Percentiles rank a stretch among this genome's conserved stretches.
These are phyloP conservation scores for Collichthys lucidus DNA, from an alignment of 2,113 vertebrate species.

Conservation along the genomic window DNA sequence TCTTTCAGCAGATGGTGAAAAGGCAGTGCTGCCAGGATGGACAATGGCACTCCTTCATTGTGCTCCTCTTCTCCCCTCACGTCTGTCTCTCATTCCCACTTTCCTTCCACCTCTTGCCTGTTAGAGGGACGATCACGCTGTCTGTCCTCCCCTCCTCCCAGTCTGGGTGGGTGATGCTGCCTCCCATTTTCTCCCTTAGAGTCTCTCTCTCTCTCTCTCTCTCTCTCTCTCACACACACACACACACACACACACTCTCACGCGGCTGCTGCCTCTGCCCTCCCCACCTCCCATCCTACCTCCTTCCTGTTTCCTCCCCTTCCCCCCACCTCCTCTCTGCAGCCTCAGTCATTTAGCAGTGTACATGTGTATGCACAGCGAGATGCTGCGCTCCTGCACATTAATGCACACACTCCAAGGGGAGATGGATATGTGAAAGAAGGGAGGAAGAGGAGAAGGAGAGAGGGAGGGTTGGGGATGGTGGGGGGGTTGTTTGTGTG, in stretches of 20 bases:
- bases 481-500: conserved; percentile 8
- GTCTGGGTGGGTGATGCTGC: conserved; percentile 78
- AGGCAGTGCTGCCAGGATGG: conserved; percentile 67
- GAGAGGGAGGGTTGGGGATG: neutral
- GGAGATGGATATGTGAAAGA: conserved; percentile 47
- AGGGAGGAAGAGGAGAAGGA: neutral
- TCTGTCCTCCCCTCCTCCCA: conserved; percentile 75
- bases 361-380: conserved; percentile 69
- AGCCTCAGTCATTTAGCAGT: conserved; percentile 78
- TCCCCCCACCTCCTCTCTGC: conserved; percentile 72
- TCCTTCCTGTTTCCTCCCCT: conserved; percentile 75
- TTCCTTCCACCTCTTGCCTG: conserved; percentile 77
- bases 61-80: conserved; percentile 74
- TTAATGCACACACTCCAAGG: conserved; percentile 68
- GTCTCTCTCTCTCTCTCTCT: conserved; percentile 46
- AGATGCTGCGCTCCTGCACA: conserved; percentile 62
- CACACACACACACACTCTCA: conserved; percentile 40
- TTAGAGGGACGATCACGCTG: conserved; percentile 70
- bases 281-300: conserved; percentile 73
- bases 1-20: conserved; percentile 77
- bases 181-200: conserved; percentile 68
- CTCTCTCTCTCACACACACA: neutral
- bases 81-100: conserved; percentile 73
- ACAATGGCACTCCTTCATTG: conserved; percentile 80
- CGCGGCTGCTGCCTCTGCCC: conserved; percentile 63